phyloP scores from a whole-genome alignment of 2,113 vertebrate species.

The Zosterops hypoxanthus region DNA sequence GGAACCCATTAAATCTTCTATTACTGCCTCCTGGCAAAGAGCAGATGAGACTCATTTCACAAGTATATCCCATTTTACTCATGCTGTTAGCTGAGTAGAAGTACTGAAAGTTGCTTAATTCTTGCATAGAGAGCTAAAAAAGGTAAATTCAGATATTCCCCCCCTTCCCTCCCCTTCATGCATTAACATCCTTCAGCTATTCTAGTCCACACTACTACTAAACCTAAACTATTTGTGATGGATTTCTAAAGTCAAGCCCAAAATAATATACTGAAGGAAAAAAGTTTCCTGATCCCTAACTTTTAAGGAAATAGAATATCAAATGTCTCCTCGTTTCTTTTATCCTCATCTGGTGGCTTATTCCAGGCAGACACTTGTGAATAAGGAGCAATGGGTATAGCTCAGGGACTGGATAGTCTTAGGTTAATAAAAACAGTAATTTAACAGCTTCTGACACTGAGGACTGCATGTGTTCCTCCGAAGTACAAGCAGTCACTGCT shows the following conservation, averaged over 20 bases:
- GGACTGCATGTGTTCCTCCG: not conserved
- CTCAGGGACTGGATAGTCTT: not conserved
- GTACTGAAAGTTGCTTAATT: not conserved
- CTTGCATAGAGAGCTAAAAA: not conserved
- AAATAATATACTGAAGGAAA: not conserved
- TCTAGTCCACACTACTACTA: not conserved
- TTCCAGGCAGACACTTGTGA: not conserved
- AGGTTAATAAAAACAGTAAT: not conserved
- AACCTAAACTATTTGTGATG: not conserved
- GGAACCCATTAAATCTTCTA: slow-evolving; percentile 39
- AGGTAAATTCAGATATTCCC: not conserved
- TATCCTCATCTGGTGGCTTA: not conserved
- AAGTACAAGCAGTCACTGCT: not conserved
- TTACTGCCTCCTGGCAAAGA: slow-evolving; percentile 53
- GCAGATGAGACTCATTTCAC: slow-evolving; percentile 38
- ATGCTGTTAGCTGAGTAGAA: not conserved
- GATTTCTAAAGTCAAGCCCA: not conserved
- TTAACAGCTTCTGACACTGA: not conserved
- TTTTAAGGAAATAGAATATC: not conserved
- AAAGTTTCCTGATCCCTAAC: not conserved
- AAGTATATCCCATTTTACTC: not conserved
- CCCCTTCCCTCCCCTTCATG: not conserved
- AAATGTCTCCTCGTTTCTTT: not conserved
- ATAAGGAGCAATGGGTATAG: not conserved
- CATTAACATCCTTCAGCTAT: not conserved